These are phyloP conservation scores for Bellardia pandia DNA, from an alignment of 2,888 invertebrate species.

Conservation along the genomic window DNA sequence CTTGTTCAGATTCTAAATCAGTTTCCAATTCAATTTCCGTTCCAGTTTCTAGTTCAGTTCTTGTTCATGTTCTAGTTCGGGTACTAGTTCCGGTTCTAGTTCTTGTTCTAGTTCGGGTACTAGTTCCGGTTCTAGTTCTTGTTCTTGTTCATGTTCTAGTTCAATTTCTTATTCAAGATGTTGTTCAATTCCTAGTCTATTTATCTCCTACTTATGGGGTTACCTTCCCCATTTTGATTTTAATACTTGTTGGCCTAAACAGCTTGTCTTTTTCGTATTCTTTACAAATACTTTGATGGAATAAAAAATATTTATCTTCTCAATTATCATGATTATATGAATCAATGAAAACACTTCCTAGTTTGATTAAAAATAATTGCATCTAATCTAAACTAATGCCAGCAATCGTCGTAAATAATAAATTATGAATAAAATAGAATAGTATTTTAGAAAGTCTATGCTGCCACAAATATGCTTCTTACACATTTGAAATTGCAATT, in stretches of 20 bases:
- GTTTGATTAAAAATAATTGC: slow-evolving; percentile 60
- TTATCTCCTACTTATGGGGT: not conserved
- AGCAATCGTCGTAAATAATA: slow-evolving; percentile 20
- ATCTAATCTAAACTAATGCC: slow-evolving; percentile 45
- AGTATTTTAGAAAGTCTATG: slow-evolving; percentile 57
- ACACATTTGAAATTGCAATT: slow-evolving; percentile 46
- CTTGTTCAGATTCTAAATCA: too few species aligned
- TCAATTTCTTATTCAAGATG: not conserved
- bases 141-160: too few species aligned
- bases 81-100: too few species aligned
- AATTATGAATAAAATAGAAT: not conserved
- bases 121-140: too few species aligned
- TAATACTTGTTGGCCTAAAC: not conserved
- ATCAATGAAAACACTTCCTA: slow-evolving; percentile 63
- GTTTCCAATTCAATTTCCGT: too few species aligned
- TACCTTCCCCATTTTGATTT: slow-evolving; percentile 22
- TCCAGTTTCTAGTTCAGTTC: too few species aligned
- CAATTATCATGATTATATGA: slow-evolving; percentile 52
- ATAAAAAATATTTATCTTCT: slow-evolving; percentile 46
- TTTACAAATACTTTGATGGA: slow-evolving; percentile 39
- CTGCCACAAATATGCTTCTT: slow-evolving; percentile 10
- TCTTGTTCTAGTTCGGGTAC: too few species aligned
- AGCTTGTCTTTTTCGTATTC: slow-evolving; percentile 15
- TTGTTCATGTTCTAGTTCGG: too few species aligned
- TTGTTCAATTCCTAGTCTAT: not conserved